A percentile compares a stretch with the other conserved stretches of the same genome.
These are phyloP conservation scores for Auanema freiburgensis DNA, from an alignment of 2,888 invertebrate species.

Conservation along the genomic window DNA sequence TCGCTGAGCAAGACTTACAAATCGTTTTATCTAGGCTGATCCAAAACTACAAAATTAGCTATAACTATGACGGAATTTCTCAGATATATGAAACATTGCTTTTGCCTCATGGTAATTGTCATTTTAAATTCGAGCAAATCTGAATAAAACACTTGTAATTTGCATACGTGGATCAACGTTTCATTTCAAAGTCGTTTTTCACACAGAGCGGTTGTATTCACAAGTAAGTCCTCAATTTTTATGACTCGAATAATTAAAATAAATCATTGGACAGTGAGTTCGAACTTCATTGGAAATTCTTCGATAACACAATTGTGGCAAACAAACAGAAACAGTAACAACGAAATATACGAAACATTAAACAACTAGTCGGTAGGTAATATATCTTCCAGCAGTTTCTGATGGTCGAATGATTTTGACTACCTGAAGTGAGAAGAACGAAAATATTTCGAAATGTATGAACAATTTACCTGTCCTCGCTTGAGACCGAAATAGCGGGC, in stretches of 20 bases:
- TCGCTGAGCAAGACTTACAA: constrained; percentile 71
- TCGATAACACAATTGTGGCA: constrained; percentile 11
- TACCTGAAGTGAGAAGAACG: constrained; percentile 42
- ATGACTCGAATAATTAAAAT: too few relatives aligned
- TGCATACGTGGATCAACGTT: too few relatives aligned
- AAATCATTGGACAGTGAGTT: too few relatives aligned
- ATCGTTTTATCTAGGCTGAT: constrained; percentile 67
- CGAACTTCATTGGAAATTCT: too few relatives aligned
- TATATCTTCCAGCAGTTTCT: constrained; percentile 96
- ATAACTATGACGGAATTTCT: constrained; percentile 64
- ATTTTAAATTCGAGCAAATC: constrained; percentile 37
- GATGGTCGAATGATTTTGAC: constrained; percentile 97
- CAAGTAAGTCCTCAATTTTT: too few relatives aligned
- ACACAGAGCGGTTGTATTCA: too few relatives aligned
- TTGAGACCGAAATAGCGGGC: constrained; percentile 97
- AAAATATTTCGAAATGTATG: constrained; percentile 67
- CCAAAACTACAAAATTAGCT: constrained; percentile 66
- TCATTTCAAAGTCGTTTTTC: too few relatives aligned
- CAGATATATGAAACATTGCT: constrained; percentile 68
- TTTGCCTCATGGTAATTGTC: constrained; percentile 66
- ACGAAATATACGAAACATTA: constrained; percentile 21
- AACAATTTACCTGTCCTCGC: constrained; percentile 76
- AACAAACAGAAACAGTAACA: constrained; percentile 1
- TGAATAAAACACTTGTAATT: too few relatives aligned
- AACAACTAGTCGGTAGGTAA: constrained; percentile 79